A percentile compares a stretch with the other conserved stretches of the same genome.
phyloP scores from a whole-genome alignment of 2,797 vertebrate species.

The Anolis apletophallus region DNA sequence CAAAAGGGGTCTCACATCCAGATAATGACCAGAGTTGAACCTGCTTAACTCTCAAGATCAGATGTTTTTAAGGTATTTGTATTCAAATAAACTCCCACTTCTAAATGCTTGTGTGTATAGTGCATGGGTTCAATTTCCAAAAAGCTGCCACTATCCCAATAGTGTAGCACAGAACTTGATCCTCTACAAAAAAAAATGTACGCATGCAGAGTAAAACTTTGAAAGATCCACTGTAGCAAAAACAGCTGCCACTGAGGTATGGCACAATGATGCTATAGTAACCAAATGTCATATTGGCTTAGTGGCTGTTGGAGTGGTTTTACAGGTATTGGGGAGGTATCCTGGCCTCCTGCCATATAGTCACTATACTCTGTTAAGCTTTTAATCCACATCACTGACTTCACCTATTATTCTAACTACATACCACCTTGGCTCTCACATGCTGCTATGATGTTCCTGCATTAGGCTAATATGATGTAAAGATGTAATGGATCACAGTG shows the following conservation, averaged over 20 bases:
- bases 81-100: too few species aligned
- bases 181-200: not conserved
- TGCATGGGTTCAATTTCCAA: rapidly evolving
- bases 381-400: too few species aligned
- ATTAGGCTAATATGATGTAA: not conserved
- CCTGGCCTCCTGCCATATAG: too few species aligned
- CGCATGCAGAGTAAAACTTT: not conserved
- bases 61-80: too few species aligned
- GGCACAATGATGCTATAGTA: not conserved
- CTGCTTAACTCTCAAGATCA: too few species aligned
- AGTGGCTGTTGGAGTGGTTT: too few species aligned
- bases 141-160: not conserved
- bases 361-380: too few species aligned
- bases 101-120: not conserved
- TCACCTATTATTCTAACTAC: too few species aligned
- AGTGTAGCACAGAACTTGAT: not conserved
- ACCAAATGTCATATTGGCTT: not conserved
- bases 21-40: too few species aligned
- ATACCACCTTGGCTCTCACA: too few species aligned
- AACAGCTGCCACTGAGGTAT: not conserved
- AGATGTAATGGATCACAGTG: not conserved
- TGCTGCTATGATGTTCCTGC: too few species aligned
- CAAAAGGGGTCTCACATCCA: too few species aligned
- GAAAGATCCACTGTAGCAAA: not conserved
- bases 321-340: not conserved